Evolutionary conservation across 2,113 vertebrate species (phyloP), one percentile per base, ranked within the genome.

Genomic region (Capreolus pygargus): DNA sequence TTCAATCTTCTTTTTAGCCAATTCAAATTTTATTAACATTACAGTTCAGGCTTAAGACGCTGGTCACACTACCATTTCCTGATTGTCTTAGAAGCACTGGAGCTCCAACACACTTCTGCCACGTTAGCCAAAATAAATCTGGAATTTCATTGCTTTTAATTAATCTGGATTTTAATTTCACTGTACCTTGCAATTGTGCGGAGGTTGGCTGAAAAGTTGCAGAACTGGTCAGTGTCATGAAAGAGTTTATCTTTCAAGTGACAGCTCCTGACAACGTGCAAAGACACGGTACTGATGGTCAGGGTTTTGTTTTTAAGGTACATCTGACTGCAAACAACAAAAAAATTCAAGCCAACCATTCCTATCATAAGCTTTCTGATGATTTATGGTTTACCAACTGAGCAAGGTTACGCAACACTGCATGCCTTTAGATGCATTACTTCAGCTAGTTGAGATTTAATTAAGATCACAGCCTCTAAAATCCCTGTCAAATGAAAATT

Each of bases 371-470:
- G 98, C 98, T 98, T 98, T 98, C 98, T 98, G 98, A 99, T 99
- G 99, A 99, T 99, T 99, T 99, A 99, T 99, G 98, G 98, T 99
- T 99, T 98, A 99, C 99, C 99, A 99, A 99, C 98, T 99, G 98
- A 97, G 98, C 98, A 98, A 99, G 98, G 99, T 99, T 99, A 99
- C 92, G 99, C 99, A 99, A 99, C 98, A 92, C 98, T 98, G 99
- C 99, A 98, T 99, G 99, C 99, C 99, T 99, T 99, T 99, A 99
- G 99, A 99, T 98, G 99, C 98, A 98, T 99, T 99, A 99, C 99
- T 99, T 99, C 99, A 99, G 99, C 99, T 99, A 98, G 99, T 99
- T 99, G 99, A 99, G 99, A 99, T 99, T 99, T 99, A 99, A 99
- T 99, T 99, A 99, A 99, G 99, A 99, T 99, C 99, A 99, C 99